These are phyloP conservation scores for Zoanthus solanderi DNA, from an alignment of 92 coral and sea anemone species.

Conservation along the genomic window DNA sequence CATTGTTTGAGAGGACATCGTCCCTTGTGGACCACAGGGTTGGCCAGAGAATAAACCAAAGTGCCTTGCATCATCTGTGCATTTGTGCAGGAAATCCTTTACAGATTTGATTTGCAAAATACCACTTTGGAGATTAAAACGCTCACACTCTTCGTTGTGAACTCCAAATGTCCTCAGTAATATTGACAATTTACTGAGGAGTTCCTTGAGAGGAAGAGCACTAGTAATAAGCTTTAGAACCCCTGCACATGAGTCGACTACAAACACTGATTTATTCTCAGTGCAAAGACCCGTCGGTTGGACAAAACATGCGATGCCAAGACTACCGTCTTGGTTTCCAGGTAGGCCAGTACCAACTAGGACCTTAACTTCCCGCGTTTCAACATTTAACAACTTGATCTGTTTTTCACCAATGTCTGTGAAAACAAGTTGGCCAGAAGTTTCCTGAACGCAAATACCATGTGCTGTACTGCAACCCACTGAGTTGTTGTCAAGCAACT, in stretches of 20 bases:
- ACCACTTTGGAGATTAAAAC: conserved; percentile 19
- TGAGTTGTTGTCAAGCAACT: conserved; percentile 14
- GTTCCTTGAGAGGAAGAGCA: conserved; percentile 29
- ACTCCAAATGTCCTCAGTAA: conserved; percentile 36
- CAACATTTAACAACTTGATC: conserved; percentile 14
- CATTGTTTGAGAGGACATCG: conserved; percentile 36
- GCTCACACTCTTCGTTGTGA: conserved; percentile 25
- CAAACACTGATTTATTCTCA: conserved; percentile 32
- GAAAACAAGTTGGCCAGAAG: background rate
- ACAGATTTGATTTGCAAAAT: conserved; percentile 31
- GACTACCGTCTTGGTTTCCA: conserved; percentile 23
- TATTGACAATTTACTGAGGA: conserved; percentile 21
- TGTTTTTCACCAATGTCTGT: conserved; percentile 13
- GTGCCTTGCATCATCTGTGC: conserved; percentile 22
- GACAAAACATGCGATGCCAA: conserved; percentile 6
- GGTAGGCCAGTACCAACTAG: conserved; percentile 23
- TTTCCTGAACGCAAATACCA: conserved; percentile 14
- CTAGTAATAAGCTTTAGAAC: conserved; percentile 27
- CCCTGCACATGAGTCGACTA: conserved; percentile 32
- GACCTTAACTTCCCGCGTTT: background rate
- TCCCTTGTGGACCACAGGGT: conserved; percentile 45
- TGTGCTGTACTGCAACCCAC: background rate
- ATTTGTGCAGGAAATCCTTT: conserved; percentile 25
- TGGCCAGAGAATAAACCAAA: conserved; percentile 21
- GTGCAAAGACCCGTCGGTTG: conserved; percentile 41